phyloP scores from a whole-genome alignment of 2,888 invertebrate species.

The Plebejus melissa region DNA sequence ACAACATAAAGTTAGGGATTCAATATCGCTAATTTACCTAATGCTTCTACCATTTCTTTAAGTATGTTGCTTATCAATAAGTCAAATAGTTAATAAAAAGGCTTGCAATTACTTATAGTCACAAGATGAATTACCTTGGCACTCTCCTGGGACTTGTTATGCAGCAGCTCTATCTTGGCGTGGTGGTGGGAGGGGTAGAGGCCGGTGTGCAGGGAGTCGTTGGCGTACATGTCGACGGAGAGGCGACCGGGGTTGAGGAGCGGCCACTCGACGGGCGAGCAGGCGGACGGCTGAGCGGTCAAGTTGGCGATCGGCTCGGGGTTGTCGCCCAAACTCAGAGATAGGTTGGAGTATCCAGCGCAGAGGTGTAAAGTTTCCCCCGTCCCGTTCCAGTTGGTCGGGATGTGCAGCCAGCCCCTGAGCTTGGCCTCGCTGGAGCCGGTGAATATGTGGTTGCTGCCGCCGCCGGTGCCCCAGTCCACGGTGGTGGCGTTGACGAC shows the following conservation, averaged over 20 bases:
- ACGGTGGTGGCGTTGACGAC: conserved; percentile 92
- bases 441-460: conserved; percentile 83
- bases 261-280: conserved; percentile 84
- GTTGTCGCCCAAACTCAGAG: conserved; percentile 77
- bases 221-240: conserved; percentile 83
- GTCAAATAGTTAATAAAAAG: neutral
- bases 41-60: no score
- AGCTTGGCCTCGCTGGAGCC: conserved; percentile 87
- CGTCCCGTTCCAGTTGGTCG: conserved; percentile 83
- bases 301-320: conserved; percentile 80
- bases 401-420: conserved; percentile 90
- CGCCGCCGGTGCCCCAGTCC: conserved; percentile 86
- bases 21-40: no score
- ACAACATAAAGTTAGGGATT: no score
- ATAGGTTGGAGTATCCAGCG: conserved; percentile 87
- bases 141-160: conserved; percentile 85
- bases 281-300: conserved; percentile 84
- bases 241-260: conserved; percentile 81
- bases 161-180: conserved; percentile 90
- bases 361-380: conserved; percentile 87
- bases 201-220: conserved; percentile 77
- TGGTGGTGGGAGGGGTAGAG: conserved; percentile 83
- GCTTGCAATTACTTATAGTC: neutral
- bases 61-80: no score
- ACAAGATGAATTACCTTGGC: conserved; percentile 76